These are phyloP conservation scores for Xiphias gladius DNA, from an alignment of 2,113 vertebrate genomes.

Conservation along the genomic window DNA sequence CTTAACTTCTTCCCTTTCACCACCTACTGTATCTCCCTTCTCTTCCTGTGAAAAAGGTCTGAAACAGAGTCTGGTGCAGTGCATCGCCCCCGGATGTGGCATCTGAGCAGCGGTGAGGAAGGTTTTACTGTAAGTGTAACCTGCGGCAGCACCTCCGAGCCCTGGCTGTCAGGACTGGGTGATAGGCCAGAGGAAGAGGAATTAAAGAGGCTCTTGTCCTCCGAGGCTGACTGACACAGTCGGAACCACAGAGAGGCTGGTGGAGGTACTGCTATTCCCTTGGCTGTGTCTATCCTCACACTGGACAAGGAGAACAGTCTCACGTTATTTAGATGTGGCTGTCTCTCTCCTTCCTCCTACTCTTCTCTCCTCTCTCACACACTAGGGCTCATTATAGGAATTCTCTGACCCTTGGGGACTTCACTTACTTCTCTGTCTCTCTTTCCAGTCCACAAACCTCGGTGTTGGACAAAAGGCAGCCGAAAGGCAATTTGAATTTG, in stretches of 20 bases:
- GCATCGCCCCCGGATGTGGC: slow-evolving; percentile 11
- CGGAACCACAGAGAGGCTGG: slow-evolving; percentile 55
- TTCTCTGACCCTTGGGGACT: slow-evolving; percentile 77
- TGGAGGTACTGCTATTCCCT: slow-evolving; percentile 67
- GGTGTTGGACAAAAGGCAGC: slow-evolving; percentile 78
- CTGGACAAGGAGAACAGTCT: slow-evolving; percentile 54
- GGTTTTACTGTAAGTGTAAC: slow-evolving; percentile 38
- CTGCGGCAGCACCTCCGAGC: slow-evolving; percentile 48
- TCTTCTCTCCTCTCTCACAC: slow-evolving; percentile 52
- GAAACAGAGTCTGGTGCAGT: slow-evolving; percentile 29
- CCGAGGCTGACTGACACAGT: slow-evolving; percentile 69
- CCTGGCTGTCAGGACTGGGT: slow-evolving; percentile 55
- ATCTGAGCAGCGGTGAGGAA: slow-evolving; percentile 38
- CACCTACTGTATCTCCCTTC: not conserved
- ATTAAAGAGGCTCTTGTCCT: slow-evolving; percentile 70
- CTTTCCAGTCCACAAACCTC: slow-evolving; percentile 84
- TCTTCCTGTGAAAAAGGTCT: slow-evolving; percentile 1
- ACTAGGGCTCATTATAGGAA: slow-evolving; percentile 73
- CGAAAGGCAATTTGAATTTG: slow-evolving; percentile 86
- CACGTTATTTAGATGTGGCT: slow-evolving; percentile 56
- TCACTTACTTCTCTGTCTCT: slow-evolving; percentile 76
- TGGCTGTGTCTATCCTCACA: slow-evolving; percentile 47
- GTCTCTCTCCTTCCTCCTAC: slow-evolving; percentile 26
- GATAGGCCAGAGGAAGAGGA: slow-evolving; percentile 52
- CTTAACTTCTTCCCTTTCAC: slow-evolving; percentile 12